These are phyloP conservation scores for Orius laevigatus DNA, from an alignment of 1,140 invertebrate species.

Conservation along the genomic window DNA sequence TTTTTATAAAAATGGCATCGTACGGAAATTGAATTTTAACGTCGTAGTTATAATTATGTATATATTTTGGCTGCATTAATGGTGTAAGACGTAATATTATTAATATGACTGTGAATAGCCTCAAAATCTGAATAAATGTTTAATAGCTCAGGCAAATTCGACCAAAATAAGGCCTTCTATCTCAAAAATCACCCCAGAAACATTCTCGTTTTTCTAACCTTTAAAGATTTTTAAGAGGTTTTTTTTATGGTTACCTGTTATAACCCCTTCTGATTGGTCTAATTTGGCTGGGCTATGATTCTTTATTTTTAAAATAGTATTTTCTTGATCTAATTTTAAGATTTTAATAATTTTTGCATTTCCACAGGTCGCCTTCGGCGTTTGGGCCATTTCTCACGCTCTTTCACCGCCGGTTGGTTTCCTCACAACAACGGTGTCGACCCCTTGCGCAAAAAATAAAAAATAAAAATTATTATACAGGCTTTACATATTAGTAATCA, in stretches of 20 bases:
- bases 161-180: neutral
- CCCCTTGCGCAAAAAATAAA: neutral
- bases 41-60: neutral
- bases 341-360: conserved; percentile 6
- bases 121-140: conserved; percentile 5
- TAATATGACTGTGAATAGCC: conserved; percentile 5
- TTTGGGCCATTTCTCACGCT: conserved; percentile 22
- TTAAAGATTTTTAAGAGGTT: too few species aligned
- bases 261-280: neutral
- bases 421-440: conserved; percentile 6
- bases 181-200: neutral
- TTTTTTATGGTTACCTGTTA: too few species aligned
- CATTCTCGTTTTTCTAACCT: neutral
- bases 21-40: too few species aligned
- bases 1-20: too few species aligned
- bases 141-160: neutral
- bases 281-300: conserved; percentile 9
- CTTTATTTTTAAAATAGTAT: conserved; percentile 8
- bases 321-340: neutral
- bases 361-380: conserved; percentile 20
- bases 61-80: conserved; percentile 12
- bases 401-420: conserved; percentile 19
- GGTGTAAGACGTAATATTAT: conserved; percentile 12
- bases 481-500: too few species aligned
- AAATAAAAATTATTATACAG: too few species aligned